Evolutionary conservation across 2,888 invertebrate genomes (phyloP).

Genomic region (Corythucha ciliata): DNA sequence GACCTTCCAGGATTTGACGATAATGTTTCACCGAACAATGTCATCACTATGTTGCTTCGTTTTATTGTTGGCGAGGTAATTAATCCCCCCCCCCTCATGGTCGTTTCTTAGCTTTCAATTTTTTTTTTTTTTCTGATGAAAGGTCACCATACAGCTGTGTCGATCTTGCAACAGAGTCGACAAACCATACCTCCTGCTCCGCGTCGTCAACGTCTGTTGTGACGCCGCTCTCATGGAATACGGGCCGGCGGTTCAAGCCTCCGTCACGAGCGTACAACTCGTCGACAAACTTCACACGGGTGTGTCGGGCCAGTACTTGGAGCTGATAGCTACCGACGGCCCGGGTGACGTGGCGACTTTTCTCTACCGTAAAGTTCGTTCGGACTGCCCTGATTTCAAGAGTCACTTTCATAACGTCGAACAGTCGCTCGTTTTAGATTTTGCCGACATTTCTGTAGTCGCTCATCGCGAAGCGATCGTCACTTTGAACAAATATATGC

Average conservation of each 20-base stretch:
- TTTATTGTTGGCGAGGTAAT: slow-evolving; percentile 59
- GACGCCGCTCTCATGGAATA: slow-evolving; percentile 69
- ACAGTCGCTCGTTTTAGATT: slow-evolving; percentile 62
- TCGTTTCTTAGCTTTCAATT: not conserved
- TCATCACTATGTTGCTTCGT: slow-evolving; percentile 58
- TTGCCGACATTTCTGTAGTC: slow-evolving; percentile 53
- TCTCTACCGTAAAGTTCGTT: slow-evolving; percentile 67
- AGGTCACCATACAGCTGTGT: slow-evolving; percentile 58
- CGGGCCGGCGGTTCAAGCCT: slow-evolving; percentile 67
- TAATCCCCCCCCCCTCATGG: not conserved
- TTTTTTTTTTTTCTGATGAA: slow-evolving; percentile 31
- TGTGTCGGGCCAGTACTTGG: slow-evolving; percentile 63
- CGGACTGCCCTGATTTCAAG: slow-evolving; percentile 73
- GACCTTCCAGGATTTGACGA: slow-evolving; percentile 75
- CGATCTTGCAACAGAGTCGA: slow-evolving; percentile 56
- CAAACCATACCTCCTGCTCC: slow-evolving; percentile 63
- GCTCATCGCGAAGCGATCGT: slow-evolving; percentile 65
- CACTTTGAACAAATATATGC: slow-evolving; percentile 58
- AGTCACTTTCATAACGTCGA: slow-evolving; percentile 71
- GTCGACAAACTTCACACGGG: slow-evolving; percentile 69
- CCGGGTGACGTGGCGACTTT: slow-evolving; percentile 58
- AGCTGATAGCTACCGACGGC: slow-evolving; percentile 56
- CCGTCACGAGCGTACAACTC: slow-evolving; percentile 53
- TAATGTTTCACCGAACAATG: slow-evolving; percentile 68
- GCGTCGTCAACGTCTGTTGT: slow-evolving; percentile 57